Percentiles rank a stretch among this genome's conserved stretches.
Conservation (phyloP, 1,140 invertebrate species). For the Nymphalis io region DNA sequence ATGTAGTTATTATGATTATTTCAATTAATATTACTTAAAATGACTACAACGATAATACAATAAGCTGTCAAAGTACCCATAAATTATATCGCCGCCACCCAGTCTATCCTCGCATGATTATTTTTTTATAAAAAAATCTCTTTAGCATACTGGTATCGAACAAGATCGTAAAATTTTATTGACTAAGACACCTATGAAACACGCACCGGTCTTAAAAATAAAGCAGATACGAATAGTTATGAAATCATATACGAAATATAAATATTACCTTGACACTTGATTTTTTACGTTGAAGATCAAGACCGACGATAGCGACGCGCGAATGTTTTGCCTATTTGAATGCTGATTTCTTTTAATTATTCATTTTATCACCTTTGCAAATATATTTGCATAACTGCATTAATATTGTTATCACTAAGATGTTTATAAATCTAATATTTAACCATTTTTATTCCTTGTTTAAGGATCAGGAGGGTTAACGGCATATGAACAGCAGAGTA, state of each 20-base stretch:
- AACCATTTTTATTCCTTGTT: conserved; percentile 47
- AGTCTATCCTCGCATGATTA: conserved; percentile 62
- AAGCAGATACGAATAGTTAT: conserved; percentile 58
- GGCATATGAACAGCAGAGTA: conserved; percentile 84
- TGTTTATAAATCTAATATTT: background rate
- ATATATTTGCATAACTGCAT: conserved; percentile 8
- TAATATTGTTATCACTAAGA: background rate
- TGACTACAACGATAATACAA: background rate
- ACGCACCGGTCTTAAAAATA: conserved; percentile 65
- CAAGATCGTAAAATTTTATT: conserved; percentile 75
- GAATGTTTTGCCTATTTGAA: background rate
- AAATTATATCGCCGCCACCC: conserved; percentile 65
- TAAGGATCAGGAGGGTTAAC: conserved; percentile 85
- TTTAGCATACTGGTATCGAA: conserved; percentile 69
- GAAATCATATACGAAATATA: conserved; percentile 49
- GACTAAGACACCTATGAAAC: conserved; percentile 65
- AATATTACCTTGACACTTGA: conserved; percentile 51
- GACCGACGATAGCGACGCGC: conserved; percentile 1
- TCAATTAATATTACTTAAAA: background rate
- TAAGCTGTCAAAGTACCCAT: conserved; percentile 34
- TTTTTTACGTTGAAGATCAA: conserved; percentile 38
- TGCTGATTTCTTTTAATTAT: background rate
- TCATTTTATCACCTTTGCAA: background rate
- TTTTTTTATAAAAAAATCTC: conserved; percentile 49
- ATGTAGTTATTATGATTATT: background rate